Percentiles rank a stretch among this genome's conserved stretches.
Conservation (phyloP, 2,113 vertebrate species). For the Odontophorus gujanensis region DNA sequence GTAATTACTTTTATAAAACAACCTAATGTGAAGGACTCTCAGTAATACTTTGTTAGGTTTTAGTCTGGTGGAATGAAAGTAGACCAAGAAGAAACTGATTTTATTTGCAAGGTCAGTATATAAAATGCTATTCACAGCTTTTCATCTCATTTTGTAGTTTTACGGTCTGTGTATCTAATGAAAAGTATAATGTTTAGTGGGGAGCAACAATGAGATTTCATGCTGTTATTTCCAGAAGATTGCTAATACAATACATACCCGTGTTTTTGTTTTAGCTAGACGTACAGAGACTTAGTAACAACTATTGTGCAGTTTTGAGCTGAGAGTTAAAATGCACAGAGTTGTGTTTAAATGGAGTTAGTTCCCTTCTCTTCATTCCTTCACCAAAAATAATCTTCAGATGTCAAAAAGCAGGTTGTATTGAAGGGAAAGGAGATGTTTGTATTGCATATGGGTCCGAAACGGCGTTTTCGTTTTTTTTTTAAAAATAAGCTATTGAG, state of each 20-base stretch:
- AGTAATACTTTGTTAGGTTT: not conserved
- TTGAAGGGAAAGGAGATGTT: not conserved
- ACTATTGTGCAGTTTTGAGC: constrained; percentile 7
- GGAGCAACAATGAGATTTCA: constrained; percentile 30
- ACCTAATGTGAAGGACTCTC: not conserved
- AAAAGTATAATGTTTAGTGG: constrained; percentile 41
- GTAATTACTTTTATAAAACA: not conserved
- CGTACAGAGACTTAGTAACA: constrained; percentile 33
- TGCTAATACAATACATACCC: constrained; percentile 17
- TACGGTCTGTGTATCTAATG: constrained; percentile 37
- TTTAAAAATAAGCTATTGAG: not conserved
- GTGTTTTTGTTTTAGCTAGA: not conserved
- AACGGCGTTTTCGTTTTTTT: not conserved
- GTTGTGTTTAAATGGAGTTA: not conserved
- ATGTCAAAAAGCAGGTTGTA: not conserved
- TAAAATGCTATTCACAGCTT: constrained; percentile 44
- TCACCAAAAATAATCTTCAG: not conserved
- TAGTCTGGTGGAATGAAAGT: not conserved
- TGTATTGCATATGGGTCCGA: not conserved
- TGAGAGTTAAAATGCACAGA: not conserved
- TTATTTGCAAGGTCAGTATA: not conserved
- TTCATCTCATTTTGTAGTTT: constrained; percentile 45
- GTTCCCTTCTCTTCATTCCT: not conserved
- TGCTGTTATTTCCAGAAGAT: constrained; percentile 42
- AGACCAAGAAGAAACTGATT: not conserved